A percentile compares a stretch with the other conserved stretches of the same genome.
Conservation (phyloP, 2,113 vertebrate genomes). For the Microtus pennsylvanicus region DNA sequence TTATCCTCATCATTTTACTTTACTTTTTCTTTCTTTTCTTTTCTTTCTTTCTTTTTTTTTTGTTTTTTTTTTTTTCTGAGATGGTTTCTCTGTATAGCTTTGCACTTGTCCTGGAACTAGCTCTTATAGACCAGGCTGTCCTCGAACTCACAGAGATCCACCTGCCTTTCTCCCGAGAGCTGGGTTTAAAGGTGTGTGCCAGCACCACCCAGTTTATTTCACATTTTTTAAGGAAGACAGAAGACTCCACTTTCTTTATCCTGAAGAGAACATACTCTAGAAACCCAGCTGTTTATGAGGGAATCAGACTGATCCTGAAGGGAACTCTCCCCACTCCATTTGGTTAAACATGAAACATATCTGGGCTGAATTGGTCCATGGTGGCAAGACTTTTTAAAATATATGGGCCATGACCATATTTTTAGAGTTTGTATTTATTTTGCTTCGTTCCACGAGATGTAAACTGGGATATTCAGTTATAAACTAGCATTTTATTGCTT, state of each 20-base stretch:
- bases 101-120: too few species aligned
- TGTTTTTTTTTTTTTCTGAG: too few species aligned
- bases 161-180: too few species aligned
- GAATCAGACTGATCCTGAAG: not conserved
- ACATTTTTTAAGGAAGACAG: not conserved
- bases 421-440: constrained; percentile 79
- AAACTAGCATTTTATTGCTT: constrained; percentile 75
- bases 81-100: too few species aligned
- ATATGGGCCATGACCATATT: constrained; percentile 68
- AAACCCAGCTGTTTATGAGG: constrained; percentile 21
- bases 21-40: not conserved
- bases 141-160: too few species aligned
- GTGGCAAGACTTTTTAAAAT: constrained; percentile 73
- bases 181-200: too few species aligned
- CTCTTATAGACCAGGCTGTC: too few species aligned
- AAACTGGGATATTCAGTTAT: constrained; percentile 71
- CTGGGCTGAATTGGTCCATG: not conserved
- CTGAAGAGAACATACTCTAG: constrained; percentile 3
- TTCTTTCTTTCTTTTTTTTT: too few species aligned
- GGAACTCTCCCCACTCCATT: not conserved
- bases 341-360: constrained; percentile 48
- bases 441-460: constrained; percentile 70
- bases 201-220: too few species aligned
- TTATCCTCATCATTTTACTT: constrained; percentile 10
- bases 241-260: constrained; percentile 13